phyloP scores from a whole-genome alignment of 2,797 vertebrate genomes.

The Chelon auratus region DNA sequence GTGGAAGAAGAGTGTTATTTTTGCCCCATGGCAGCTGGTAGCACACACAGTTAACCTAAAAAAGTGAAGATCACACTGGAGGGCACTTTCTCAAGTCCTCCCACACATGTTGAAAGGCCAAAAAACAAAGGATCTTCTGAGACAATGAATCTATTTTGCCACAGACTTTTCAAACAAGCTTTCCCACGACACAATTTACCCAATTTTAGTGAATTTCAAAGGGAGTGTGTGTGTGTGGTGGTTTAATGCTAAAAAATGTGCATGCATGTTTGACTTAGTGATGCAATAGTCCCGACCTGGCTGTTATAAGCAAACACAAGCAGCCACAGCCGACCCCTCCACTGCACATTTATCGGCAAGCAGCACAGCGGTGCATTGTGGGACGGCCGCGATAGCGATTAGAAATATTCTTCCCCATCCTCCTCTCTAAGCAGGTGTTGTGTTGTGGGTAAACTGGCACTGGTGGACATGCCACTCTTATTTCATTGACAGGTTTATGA shows the following conservation, averaged over 20 bases:
- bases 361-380: constrained; percentile 52
- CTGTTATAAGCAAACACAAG: constrained; percentile 1
- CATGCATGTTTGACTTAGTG: constrained; percentile 28
- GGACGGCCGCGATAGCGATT: constrained; percentile 35
- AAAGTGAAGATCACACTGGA: constrained; percentile 71
- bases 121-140: constrained; percentile 58
- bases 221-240: background rate
- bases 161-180: constrained; percentile 44
- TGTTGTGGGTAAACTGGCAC: constrained; percentile 80
- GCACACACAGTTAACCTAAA: constrained; percentile 76
- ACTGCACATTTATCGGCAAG: constrained; percentile 46
- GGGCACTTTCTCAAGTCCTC: constrained; percentile 71
- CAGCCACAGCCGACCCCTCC: constrained; percentile 22
- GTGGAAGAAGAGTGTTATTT: constrained; percentile 75
- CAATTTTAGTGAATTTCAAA: constrained; percentile 36
- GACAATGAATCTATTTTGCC: constrained; percentile 54
- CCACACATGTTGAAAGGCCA: constrained; percentile 72
- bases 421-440: constrained; percentile 79
- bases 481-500: constrained; percentile 84
- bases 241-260: background rate
- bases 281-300: constrained; percentile 31
- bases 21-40: constrained; percentile 74
- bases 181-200: constrained; percentile 12
- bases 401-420: constrained; percentile 58
- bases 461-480: constrained; percentile 82